phyloP scores from a whole-genome alignment of 2,797 vertebrate species.

The Rhinatrema bivittatum region DNA sequence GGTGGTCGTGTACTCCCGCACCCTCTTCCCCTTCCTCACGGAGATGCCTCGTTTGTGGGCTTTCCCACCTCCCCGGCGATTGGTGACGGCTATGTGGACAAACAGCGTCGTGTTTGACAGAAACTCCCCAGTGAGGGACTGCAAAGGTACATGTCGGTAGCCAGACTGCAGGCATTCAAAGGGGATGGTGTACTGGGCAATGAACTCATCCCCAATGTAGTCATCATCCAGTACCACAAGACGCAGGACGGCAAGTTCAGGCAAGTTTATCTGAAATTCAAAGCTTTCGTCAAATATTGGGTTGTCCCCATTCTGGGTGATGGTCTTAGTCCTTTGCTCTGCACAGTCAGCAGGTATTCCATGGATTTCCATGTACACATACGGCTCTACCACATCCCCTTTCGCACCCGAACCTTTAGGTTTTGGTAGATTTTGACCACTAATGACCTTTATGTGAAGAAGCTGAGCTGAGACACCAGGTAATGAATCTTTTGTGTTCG shows the following conservation, averaged over 20 bases:
- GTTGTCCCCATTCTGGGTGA: constrained; percentile 82
- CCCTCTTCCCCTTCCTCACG: constrained; percentile 74
- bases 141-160: constrained; percentile 81
- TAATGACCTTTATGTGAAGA: constrained; percentile 86
- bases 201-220: constrained; percentile 89
- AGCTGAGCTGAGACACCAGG: constrained; percentile 84
- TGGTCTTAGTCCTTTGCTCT: constrained; percentile 84
- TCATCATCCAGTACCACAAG: constrained; percentile 86
- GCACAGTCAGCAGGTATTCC: constrained; percentile 85
- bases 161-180: constrained; percentile 87
- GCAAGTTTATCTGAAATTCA: constrained; percentile 90
- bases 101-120: constrained; percentile 80
- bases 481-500: constrained; percentile 80
- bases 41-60: constrained; percentile 78
- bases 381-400: constrained; percentile 86
- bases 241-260: constrained; percentile 76
- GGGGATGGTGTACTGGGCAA: constrained; percentile 89
- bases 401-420: constrained; percentile 85
- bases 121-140: constrained; percentile 78
- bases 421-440: constrained; percentile 87
- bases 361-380: constrained; percentile 84
- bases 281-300: constrained; percentile 87
- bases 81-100: constrained; percentile 83
- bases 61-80: constrained; percentile 76
- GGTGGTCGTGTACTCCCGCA: constrained; percentile 84